Evolutionary conservation across 2,888 invertebrate genomes (phyloP).

Genomic region (Melanostoma mellinum): DNA sequence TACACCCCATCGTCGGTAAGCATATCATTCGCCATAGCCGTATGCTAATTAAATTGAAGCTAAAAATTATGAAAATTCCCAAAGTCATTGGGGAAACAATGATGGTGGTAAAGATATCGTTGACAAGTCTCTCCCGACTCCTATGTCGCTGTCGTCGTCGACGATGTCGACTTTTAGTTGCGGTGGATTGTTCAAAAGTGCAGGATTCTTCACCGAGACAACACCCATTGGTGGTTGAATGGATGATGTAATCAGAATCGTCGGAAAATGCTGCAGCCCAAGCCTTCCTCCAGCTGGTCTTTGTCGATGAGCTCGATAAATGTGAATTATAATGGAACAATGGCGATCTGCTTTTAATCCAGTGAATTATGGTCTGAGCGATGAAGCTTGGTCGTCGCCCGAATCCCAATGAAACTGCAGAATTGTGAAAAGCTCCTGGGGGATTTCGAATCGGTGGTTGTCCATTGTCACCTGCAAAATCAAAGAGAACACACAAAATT

Average conservation of each 20-base stretch:
- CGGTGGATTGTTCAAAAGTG: conserved; percentile 47
- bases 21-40: conserved; percentile 58
- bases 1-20: conserved; percentile 12
- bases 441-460: conserved; percentile 82
- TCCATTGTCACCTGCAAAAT: conserved; percentile 79
- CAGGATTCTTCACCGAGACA: conserved; percentile 21
- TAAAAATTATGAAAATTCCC: conserved; percentile 68
- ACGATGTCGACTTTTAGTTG: conserved; percentile 55
- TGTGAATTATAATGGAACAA: conserved; percentile 79
- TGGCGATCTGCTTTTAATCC: conserved; percentile 82
- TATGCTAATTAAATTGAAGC: conserved; percentile 69
- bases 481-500: conserved; percentile 38
- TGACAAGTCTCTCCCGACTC: conserved; percentile 25
- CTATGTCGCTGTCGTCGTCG: conserved; percentile 30
- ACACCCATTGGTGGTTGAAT: background rate
- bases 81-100: conserved; percentile 62
- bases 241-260: conserved; percentile 30
- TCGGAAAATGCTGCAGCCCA: conserved; percentile 11
- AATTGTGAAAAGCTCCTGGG: conserved; percentile 82
- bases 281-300: conserved; percentile 29
- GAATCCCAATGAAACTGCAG: conserved; percentile 79
- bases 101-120: conserved; percentile 46
- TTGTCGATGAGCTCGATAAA: conserved; percentile 80
- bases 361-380: conserved; percentile 79
- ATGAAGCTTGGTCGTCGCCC: conserved; percentile 78